Conservation (phyloP, 1,140 invertebrate genomes). For the Trypoxylus dichotomus region DNA sequence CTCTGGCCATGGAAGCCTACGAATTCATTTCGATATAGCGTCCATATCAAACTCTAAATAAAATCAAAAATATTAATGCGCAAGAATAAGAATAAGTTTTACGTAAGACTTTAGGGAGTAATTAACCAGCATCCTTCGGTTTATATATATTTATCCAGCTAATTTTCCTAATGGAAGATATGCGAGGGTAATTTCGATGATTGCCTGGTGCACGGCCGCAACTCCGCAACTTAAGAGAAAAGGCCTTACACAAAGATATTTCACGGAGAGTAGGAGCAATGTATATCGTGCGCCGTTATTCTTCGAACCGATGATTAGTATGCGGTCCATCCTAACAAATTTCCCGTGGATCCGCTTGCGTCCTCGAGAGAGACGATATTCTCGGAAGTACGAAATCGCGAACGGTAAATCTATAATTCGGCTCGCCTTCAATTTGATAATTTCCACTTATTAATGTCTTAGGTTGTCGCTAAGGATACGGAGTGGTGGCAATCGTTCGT, state of each 20-base stretch:
- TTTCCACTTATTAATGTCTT: slow-evolving; percentile 20
- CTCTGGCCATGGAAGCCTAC: too few species aligned
- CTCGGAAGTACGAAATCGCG: not conserved
- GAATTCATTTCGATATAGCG: too few species aligned
- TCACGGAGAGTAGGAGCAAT: not conserved
- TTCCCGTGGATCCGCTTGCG: not conserved
- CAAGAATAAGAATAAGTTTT: too few species aligned
- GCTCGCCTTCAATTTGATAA: slow-evolving; percentile 5
- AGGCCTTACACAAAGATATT: not conserved
- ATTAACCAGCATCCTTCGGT: not conserved
- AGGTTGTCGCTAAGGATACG: slow-evolving; percentile 16
- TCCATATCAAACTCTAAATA: too few species aligned
- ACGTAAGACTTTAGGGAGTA: too few species aligned
- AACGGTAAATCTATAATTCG: slow-evolving; percentile 12
- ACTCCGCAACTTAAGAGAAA: not conserved
- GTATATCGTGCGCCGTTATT: not conserved
- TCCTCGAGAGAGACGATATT: not conserved
- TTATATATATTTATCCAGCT: not conserved
- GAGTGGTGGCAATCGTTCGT: not conserved
- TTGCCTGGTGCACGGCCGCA: not conserved
- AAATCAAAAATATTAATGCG: too few species aligned
- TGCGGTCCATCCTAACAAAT: slow-evolving; percentile 21
- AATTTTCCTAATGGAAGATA: slow-evolving; percentile 5
- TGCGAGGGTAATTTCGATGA: not conserved
- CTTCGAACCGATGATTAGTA: slow-evolving; percentile 4